A percentile compares a stretch with the other conserved stretches of the same genome.
These are phyloP conservation scores for Paguma larvata DNA, from an alignment of 2,797 vertebrate species.

Conservation along the genomic window DNA sequence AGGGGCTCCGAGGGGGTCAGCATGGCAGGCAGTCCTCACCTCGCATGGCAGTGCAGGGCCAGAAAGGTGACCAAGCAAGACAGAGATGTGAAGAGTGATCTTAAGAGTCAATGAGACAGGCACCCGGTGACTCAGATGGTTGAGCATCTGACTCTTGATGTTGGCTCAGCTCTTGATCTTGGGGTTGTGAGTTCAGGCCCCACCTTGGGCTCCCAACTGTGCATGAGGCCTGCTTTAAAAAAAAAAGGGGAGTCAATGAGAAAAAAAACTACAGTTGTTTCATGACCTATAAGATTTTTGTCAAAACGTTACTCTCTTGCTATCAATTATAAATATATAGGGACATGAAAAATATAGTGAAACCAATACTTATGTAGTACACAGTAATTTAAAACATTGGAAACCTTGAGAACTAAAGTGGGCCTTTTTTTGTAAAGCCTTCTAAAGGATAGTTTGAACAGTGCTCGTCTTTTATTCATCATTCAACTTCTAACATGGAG, in stretches of 20 bases:
- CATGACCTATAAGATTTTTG: not conserved
- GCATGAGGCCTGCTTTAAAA: too few relatives aligned
- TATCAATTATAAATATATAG: not conserved
- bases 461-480: not conserved
- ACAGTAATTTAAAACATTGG: constrained; percentile 5
- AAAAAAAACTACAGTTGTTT: not conserved
- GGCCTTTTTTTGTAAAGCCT: not conserved
- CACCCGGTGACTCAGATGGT: too few relatives aligned
- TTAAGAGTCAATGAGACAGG: not conserved
- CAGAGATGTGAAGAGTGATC: not conserved
- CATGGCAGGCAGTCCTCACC: not conserved
- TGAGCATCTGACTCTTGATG: too few relatives aligned
- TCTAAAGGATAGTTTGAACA: not conserved
- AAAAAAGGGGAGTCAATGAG: not conserved
- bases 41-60: not conserved
- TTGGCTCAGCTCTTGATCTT: too few relatives aligned
- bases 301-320: not conserved
- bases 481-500: not conserved
- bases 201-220: too few relatives aligned
- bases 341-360: not conserved
- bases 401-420: constrained; percentile 33
- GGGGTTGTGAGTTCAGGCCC: too few relatives aligned
- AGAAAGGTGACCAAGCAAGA: not conserved
- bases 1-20: not conserved
- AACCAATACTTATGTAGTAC: not conserved